phyloP scores from a whole-genome alignment of 2,888 invertebrate genomes.

The Microdon myrmicae region DNA sequence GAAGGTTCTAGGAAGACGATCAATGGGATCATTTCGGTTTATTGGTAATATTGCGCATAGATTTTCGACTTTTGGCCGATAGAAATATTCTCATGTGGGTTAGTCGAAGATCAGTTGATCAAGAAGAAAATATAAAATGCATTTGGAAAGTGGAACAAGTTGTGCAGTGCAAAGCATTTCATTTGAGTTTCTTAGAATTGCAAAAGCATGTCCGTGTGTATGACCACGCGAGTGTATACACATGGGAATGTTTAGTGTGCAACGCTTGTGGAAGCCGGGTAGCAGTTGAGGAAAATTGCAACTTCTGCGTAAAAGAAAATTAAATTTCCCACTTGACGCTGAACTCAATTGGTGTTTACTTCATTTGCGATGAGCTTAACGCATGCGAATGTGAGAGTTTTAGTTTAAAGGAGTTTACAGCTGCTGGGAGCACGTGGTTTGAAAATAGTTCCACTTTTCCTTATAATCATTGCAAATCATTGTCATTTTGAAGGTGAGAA shows the following conservation, averaged over 20 bases:
- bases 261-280: constrained; percentile 12
- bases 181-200: constrained; percentile 47
- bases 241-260: constrained; percentile 8
- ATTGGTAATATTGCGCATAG: no score
- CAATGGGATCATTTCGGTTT: neutral
- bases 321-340: constrained; percentile 46
- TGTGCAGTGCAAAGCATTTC: constrained; percentile 46
- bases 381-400: constrained; percentile 20
- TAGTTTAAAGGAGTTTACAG: constrained; percentile 20
- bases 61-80: no score
- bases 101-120: constrained; percentile 3
- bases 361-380: neutral
- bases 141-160: constrained; percentile 52
- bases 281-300: constrained; percentile 39
- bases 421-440: neutral
- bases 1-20: constrained; percentile 15
- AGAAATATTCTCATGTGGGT: no score
- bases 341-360: constrained; percentile 34
- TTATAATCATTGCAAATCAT: no score
- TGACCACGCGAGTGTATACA: constrained; percentile 3
- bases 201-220: constrained; percentile 8
- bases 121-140: constrained; percentile 45
- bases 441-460: constrained; percentile 33
- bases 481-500: no score
- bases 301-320: constrained; percentile 50